phyloP scores from a whole-genome alignment of 2,888 invertebrate species.

The Biston betularia region DNA sequence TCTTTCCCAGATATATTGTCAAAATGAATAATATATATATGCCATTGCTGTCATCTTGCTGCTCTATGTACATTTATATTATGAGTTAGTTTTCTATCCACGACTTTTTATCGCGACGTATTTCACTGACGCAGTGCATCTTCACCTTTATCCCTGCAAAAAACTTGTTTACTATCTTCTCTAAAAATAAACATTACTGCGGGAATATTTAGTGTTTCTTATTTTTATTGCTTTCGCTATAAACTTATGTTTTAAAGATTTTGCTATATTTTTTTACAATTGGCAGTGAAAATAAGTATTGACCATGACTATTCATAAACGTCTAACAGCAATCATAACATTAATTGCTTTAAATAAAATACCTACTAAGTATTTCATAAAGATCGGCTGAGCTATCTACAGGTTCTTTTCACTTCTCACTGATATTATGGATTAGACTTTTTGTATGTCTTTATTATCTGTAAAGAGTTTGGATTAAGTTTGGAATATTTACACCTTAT shows the following conservation, averaged over 20 bases:
- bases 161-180: constrained; percentile 32
- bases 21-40: no score
- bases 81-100: no score
- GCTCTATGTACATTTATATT: no score
- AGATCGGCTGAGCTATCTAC: not conserved
- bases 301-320: not conserved
- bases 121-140: not conserved
- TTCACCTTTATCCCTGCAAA: constrained; percentile 19
- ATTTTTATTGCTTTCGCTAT: constrained; percentile 24
- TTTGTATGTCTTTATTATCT: no score
- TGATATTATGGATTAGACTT: no score
- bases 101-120: not conserved
- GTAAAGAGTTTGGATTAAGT: no score
- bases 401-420: no score
- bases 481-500: no score
- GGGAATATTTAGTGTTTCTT: constrained; percentile 28
- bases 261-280: constrained; percentile 18
- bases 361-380: not conserved
- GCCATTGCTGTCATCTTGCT: no score
- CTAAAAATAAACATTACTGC: constrained; percentile 29
- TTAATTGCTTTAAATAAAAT: not conserved
- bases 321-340: not conserved
- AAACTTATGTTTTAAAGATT: constrained; percentile 13
- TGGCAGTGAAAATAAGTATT: constrained; percentile 13
- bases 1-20: no score